Conservation (phyloP, 2,888 invertebrate genomes). For the Stomorhina lunata region DNA sequence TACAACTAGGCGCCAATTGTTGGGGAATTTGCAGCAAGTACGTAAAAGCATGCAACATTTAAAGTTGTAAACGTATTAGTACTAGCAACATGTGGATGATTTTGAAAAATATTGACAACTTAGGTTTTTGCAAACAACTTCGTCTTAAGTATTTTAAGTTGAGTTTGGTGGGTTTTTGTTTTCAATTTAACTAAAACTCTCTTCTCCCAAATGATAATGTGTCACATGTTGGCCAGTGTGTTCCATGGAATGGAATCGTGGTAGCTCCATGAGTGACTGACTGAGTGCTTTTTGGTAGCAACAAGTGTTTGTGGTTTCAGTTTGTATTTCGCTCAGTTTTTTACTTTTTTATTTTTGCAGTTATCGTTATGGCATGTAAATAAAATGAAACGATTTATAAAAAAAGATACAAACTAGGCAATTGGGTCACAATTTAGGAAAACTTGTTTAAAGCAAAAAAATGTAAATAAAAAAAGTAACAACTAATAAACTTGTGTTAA, state of each 20-base stretch:
- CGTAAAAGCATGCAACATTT: background rate
- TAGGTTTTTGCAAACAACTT: constrained; percentile 44
- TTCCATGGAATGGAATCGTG: constrained; percentile 12
- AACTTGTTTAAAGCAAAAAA: constrained; percentile 72
- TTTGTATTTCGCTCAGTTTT: constrained; percentile 12
- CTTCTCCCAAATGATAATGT: constrained; percentile 47
- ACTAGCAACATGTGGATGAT: constrained; percentile 8
- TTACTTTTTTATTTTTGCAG: constrained; percentile 11
- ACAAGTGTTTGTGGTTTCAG: constrained; percentile 14
- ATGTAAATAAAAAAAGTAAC: background rate
- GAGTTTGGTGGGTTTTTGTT: background rate
- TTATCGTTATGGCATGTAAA: constrained; percentile 62
- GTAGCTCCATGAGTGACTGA: background rate
- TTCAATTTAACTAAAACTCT: constrained; percentile 42
- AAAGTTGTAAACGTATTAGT: constrained; percentile 24
- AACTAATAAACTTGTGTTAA: constrained; percentile 36
- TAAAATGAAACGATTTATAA: constrained; percentile 60
- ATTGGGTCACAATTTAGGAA: constrained; percentile 79
- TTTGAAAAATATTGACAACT: constrained; percentile 51
- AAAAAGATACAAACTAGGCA: constrained; percentile 72
- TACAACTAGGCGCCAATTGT: constrained; percentile 34
- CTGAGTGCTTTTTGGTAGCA: constrained; percentile 11
- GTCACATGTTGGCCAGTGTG: constrained; percentile 48
- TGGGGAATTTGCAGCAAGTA: background rate
- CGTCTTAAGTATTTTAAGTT: background rate